Evolutionary conservation across 2,888 invertebrate species (phyloP), one percentile per base, ranked within the genome.

Genomic region (Acronicta psi): DNA sequence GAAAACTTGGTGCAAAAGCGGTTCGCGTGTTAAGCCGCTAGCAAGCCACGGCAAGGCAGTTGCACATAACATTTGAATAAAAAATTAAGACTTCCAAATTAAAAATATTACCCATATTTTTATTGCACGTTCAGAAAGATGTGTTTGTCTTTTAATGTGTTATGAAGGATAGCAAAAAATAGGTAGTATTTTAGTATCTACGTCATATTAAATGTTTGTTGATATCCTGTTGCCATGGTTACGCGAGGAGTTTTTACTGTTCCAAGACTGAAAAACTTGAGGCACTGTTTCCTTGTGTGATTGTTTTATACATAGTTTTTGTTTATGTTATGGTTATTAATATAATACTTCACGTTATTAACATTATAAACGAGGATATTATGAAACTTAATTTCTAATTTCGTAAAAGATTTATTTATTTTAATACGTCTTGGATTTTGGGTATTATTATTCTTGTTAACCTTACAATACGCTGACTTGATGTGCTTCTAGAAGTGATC

Each of bases 21-120:
- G 87, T 85, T 93, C 87, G 93, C 93, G 93, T 93, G 93, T 84
- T 80, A 79, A 78, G 79, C 78, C 81, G 76, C 79, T 81, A 84
- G 80, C 85, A 85, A 80, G 75, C 88, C 86, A 88, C 88, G 83
- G 85, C 81, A 83, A 76, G 77, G 51, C 91, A 90, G 91, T 55
- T 70, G 84, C 79, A 46, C 66, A 43, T 68, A 93, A 93, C 93
- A 72, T 81, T 89, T 87, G 82, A 72, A 66, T 72, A 66, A 45
- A 55, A 46, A 60, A 59, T 57, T 50, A 23, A 37, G 14, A 16
- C n/a, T 13, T 20, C 1, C n/a, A 6, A 31, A 13, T 42, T 14
- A 25, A 46, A 41, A 23, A 36, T 14, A 3, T 13, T 0, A 0
- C 8, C 1, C 0, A 14, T 3, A 0, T n/a, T 5, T 9, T 40